phyloP scores from a whole-genome alignment of 2,797 vertebrate species.

The Crenichthys baileyi region DNA sequence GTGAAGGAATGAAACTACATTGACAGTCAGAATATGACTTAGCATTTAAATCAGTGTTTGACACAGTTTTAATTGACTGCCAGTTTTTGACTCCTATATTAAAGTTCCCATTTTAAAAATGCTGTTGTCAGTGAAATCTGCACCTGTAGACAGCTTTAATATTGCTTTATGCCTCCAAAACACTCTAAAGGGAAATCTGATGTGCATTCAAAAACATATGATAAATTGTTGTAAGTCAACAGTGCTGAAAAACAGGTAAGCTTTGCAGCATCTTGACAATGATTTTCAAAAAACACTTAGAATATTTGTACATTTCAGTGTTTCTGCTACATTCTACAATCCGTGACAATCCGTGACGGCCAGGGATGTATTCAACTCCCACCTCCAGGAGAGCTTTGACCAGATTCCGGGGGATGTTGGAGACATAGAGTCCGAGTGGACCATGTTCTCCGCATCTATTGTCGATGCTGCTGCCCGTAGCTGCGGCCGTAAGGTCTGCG shows the following conservation, averaged over 20 bases:
- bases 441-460: too few relatives aligned
- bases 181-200: background rate
- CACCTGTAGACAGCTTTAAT: slow-evolving; percentile 4
- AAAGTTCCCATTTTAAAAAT: background rate
- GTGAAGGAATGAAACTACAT: background rate
- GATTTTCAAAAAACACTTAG: background rate
- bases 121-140: background rate
- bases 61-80: background rate
- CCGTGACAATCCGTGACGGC: too few relatives aligned
- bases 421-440: too few relatives aligned
- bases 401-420: too few relatives aligned
- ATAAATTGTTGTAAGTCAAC: background rate
- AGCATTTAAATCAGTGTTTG: slow-evolving; percentile 4
- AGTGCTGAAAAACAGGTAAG: background rate
- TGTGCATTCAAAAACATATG: background rate
- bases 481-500: too few relatives aligned
- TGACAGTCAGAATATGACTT: slow-evolving; percentile 1
- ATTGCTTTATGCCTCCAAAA: slow-evolving; percentile 7
- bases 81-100: background rate
- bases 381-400: too few relatives aligned
- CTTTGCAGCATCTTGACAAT: too few relatives aligned
- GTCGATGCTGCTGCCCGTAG: too few relatives aligned
- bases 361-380: too few relatives aligned
- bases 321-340: too few relatives aligned
- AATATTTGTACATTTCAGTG: background rate